These are phyloP conservation scores for Tokudaia muenninki DNA, from an alignment of 2,797 vertebrate genomes.

Conservation along the genomic window DNA sequence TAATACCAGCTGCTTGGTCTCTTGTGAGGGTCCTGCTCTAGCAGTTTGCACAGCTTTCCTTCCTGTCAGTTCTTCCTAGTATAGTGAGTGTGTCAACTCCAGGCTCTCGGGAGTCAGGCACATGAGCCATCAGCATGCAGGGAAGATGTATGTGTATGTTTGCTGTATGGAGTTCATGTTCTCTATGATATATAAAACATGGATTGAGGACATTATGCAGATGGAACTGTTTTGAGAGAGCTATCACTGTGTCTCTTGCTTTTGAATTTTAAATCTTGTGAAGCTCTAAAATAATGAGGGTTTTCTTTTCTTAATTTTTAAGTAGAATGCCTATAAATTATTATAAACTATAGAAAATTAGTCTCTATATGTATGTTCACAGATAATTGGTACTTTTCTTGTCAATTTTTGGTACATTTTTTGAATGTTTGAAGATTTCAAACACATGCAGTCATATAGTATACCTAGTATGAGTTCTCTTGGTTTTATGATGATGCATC, in stretches of 20 bases:
- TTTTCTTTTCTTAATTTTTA: background rate
- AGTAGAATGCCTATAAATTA: background rate
- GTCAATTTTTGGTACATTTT: background rate
- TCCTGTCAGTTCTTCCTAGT: background rate
- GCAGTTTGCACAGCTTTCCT: background rate
- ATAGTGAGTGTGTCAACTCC: background rate
- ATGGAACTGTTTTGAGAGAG: background rate
- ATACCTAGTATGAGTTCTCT: background rate
- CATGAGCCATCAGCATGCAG: background rate
- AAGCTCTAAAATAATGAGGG: background rate
- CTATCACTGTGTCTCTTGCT: background rate
- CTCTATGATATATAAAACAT: background rate
- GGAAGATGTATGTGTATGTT: background rate
- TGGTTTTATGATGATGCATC: background rate
- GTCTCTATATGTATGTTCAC: background rate
- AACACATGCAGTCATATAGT: background rate
- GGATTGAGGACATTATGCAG: background rate
- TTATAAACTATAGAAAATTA: conserved; percentile 18
- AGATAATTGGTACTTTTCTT: background rate
- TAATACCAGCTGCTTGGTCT: background rate
- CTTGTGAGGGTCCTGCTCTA: background rate
- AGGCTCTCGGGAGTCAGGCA: background rate
- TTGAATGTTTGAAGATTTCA: background rate
- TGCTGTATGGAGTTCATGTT: background rate
- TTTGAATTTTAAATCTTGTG: background rate